phyloP scores from a whole-genome alignment of 2,888 invertebrate genomes.

The Drosophila eohydei region DNA sequence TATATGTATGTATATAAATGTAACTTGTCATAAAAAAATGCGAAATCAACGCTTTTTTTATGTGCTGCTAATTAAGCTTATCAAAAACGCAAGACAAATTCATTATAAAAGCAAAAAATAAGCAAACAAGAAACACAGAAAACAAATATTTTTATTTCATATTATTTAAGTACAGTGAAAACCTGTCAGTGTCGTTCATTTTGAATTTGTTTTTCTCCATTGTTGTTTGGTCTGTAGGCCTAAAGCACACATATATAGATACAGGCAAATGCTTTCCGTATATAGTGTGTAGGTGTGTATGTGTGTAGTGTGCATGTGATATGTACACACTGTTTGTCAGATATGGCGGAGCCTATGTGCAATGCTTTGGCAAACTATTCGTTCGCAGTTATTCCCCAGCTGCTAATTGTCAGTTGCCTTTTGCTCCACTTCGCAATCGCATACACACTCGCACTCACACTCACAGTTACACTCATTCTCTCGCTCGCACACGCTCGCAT shows the following conservation, averaged over 20 bases:
- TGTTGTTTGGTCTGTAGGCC: constrained; percentile 47
- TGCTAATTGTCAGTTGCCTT: constrained; percentile 52
- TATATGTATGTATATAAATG: not conserved
- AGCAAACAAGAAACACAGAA: constrained; percentile 20
- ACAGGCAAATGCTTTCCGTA: constrained; percentile 43
- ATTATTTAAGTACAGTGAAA: constrained; percentile 58
- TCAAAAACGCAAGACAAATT: constrained; percentile 51
- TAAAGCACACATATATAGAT: constrained; percentile 32
- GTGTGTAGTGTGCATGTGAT: constrained; percentile 6
- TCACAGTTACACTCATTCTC: constrained; percentile 1
- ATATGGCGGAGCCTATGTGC: constrained; percentile 55
- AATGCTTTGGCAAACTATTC: constrained; percentile 63
- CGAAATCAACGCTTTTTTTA: constrained; percentile 54
- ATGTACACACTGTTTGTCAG: constrained; percentile 39
- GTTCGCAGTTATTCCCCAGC: constrained; percentile 42
- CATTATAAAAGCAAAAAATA: constrained; percentile 29
- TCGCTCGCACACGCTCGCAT: constrained; percentile 11
- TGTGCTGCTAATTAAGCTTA: constrained; percentile 69
- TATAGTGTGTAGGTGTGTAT: constrained; percentile 17
- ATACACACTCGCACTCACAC: constrained; percentile 15
- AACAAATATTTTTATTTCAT: constrained; percentile 49
- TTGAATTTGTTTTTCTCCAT: constrained; percentile 54
- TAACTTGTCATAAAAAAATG: constrained; percentile 17
- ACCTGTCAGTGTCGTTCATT: constrained; percentile 67
- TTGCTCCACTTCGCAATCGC: constrained; percentile 52